Percentiles rank a stretch among this genome's conserved stretches.
Evolutionary conservation across 1,140 invertebrate species (phyloP).

Genomic region (Drosophila nikananu): DNA sequence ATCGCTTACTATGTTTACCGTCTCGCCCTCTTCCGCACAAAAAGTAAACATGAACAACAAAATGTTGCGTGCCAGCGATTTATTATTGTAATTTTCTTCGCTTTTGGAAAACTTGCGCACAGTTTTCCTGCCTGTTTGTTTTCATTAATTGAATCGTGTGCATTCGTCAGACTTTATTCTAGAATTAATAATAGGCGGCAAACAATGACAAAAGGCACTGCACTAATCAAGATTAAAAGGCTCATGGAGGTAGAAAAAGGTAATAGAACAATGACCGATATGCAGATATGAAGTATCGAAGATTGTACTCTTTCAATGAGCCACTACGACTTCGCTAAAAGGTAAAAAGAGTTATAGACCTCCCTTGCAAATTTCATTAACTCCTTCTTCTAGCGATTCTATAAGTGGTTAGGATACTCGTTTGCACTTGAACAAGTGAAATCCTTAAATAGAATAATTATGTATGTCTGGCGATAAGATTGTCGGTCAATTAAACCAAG

Average conservation of each 20-base stretch:
- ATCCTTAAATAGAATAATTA: slow-evolving; percentile 28
- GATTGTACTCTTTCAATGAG: not conserved
- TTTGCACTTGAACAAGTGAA: slow-evolving; percentile 16
- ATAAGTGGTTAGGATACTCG: not conserved
- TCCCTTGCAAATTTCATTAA: too few relatives aligned
- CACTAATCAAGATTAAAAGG: not conserved
- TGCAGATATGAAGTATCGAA: not conserved
- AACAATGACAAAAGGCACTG: slow-evolving; percentile 6
- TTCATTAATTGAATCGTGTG: slow-evolving; percentile 21
- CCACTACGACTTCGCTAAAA: too few relatives aligned
- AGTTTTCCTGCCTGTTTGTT: slow-evolving; percentile 38
- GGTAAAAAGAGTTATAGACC: not conserved
- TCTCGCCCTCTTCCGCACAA: slow-evolving; percentile 35
- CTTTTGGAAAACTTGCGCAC: slow-evolving; percentile 39
- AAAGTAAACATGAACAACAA: slow-evolving; percentile 10
- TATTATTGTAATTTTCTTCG: slow-evolving; percentile 46
- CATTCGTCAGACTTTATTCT: slow-evolving; percentile 26
- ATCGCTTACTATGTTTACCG: slow-evolving; percentile 57
- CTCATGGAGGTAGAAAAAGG: slow-evolving; percentile 13
- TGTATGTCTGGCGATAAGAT: slow-evolving; percentile 59
- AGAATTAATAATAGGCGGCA: slow-evolving; percentile 7
- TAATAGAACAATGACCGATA: slow-evolving; percentile 21
- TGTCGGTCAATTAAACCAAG: slow-evolving; percentile 43
- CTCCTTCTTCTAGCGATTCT: not conserved
- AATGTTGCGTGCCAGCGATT: slow-evolving; percentile 56